Evolutionary conservation across 2,888 invertebrate genomes (phyloP), one percentile per base, ranked within the genome.

Genomic region (Rotaria magnacalcarata): DNA sequence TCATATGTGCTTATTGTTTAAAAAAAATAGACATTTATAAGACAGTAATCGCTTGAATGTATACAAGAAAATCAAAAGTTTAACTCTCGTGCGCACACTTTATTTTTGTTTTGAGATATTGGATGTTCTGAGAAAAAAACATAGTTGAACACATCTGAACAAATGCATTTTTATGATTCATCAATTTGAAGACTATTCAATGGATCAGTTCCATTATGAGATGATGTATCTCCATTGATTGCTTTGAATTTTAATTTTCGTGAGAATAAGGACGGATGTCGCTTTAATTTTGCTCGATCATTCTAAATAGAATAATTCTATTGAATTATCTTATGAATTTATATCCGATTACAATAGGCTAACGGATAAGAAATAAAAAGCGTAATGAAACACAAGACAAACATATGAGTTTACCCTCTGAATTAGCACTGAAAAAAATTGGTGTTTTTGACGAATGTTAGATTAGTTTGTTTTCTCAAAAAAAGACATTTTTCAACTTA

Each of bases 401-500:
- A 54, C 52, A 54, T 16, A 54, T 54, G 14, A 50, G 50, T 50
- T 50, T 50, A 50, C 50, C 50, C 50, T 50, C 14, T 50, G 50
- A 50, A 11, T 50, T 50, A 50, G 1, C 10, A 50, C 50, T 50
- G 50, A 50, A 50, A 50, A 50, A 50, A 50, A 2, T 34, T 34
- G 34, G 34, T 34, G 34, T 34, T 34, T 34, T 34, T 34, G 34
- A 34, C 34, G 34, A 34, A 34, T 34, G 34, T 34, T 34, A 34
- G 34, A 34, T 34, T 34, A 34, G 34, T 34, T 34, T 34, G 2
- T 34, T 34, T 34, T 34, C 34, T 34, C 34, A 34, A 34, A 34
- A 34, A 34, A 34, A 34, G 34, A 34, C 50, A 50, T 11, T 50
- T 50, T 50, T 50, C 50, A 67, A 80, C 75, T 89, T 89, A 91